Evolutionary conservation across 2,113 vertebrate species (phyloP), one percentile per base, ranked within the genome.

Genomic region (Pao palembangensis): DNA sequence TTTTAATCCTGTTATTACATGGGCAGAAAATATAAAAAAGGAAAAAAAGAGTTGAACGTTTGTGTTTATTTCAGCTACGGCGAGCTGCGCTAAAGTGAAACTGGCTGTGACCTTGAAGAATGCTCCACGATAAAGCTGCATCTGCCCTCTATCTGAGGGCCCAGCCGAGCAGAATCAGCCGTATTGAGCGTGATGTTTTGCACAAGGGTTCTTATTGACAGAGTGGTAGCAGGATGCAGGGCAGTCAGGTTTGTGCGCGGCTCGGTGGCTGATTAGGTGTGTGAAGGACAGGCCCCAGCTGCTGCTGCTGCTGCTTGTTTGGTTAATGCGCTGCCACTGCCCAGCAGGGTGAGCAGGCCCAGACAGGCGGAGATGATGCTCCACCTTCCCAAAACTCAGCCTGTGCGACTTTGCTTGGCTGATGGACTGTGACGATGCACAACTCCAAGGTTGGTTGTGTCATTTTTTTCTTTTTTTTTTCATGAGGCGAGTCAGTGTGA

Each of bases 61-160:
- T 79, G 59, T 18, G 59, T 8, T 66, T 66, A 80, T 83, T 84
- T 87, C 55, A 55, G 83, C 81, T 77, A 78, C 57, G 55, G 78
- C 31, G 52, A 69, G 74, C 80, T 86, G 80, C 85, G 81, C 85
- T 88, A 82, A 88, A 84, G 73, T 69, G 77, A 87, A 85, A 85
- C 83, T 83, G 80, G 77, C 78, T 74, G 78, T 88, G 89, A 89
- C 89, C 89, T 85, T 87, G 78, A 48, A 75, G 73, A 80, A 75
- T 68, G 76, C 76, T 78, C 71, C 76, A 76, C 74, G 84, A 88
- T 82, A 66, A 69, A 72, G 85, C 78, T 55, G 51, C 12, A 63
- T 66, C 74, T 67, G 25, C 67, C 69, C 75, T 71, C 78, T 43
- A 50, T 79, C 76, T 59, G 25, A 52, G 23, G 73, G 75, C 44